A percentile compares a stretch with the other conserved stretches of the same genome.
Conservation (phyloP, 2,888 invertebrate species). For the Philhelius pedissequus region DNA sequence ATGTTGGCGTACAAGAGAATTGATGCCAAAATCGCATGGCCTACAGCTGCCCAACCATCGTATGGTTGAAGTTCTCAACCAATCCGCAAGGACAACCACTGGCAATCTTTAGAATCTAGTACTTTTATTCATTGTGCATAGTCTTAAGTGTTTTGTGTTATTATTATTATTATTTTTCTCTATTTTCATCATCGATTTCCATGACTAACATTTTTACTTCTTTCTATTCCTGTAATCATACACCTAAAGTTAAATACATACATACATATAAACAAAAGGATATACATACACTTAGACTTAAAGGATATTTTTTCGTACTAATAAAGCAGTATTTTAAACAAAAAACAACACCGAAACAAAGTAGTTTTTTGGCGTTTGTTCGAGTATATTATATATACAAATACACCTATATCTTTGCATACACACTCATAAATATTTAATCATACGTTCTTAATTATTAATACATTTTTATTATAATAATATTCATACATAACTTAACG, state of each 20-base stretch:
- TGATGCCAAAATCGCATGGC: slow-evolving; percentile 99
- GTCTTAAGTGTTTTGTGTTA: slow-evolving; percentile 48
- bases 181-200: slow-evolving; percentile 58
- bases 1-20: slow-evolving; percentile 96
- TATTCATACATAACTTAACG: slow-evolving; percentile 29
- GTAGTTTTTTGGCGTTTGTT: slow-evolving; percentile 48
- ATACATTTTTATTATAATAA: background rate
- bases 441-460: slow-evolving; percentile 29
- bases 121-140: slow-evolving; percentile 59
- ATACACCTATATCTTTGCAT: slow-evolving; percentile 14
- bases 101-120: slow-evolving; percentile 55
- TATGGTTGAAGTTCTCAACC: slow-evolving; percentile 42
- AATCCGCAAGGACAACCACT: slow-evolving; percentile 19
- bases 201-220: slow-evolving; percentile 63
- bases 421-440: slow-evolving; percentile 56
- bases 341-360: background rate
- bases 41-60: slow-evolving; percentile 79
- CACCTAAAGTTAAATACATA: slow-evolving; percentile 40
- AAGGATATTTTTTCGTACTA: slow-evolving; percentile 64
- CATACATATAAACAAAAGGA: slow-evolving; percentile 26
- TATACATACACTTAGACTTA: slow-evolving; percentile 50
- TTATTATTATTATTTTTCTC: background rate
- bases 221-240: slow-evolving; percentile 55
- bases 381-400: slow-evolving; percentile 59
- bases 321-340: slow-evolving; percentile 61